Conservation (phyloP, 2,113 vertebrate species). For the Callorhinus ursinus region DNA sequence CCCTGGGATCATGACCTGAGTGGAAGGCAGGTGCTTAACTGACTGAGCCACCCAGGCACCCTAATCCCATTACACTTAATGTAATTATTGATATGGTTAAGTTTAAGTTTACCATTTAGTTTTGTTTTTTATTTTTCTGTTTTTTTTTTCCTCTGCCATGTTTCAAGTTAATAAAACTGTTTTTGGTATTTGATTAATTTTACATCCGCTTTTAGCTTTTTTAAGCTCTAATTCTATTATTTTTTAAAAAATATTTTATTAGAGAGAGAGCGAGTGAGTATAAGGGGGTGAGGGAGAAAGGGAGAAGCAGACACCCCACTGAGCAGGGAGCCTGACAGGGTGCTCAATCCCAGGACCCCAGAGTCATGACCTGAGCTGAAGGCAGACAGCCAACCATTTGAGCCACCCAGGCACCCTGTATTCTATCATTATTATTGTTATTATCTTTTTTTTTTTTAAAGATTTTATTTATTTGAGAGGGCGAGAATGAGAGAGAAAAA, state of each 20-base stretch:
- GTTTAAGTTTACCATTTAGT: background rate
- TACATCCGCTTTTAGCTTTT: background rate
- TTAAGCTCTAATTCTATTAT: background rate
- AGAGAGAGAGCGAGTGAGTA: background rate
- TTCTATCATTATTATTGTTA: background rate
- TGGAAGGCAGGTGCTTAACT: too few species aligned
- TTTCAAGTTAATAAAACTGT: background rate
- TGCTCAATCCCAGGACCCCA: too few species aligned
- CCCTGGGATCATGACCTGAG: background rate
- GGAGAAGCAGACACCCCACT: background rate
- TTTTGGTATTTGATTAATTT: conserved; percentile 3
- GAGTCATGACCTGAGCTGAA: background rate
- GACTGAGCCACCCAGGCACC: background rate
- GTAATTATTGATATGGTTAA: background rate
- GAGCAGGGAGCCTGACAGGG: background rate
- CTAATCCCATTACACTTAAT: background rate
- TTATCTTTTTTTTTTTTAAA: too few species aligned
- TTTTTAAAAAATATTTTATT: background rate
- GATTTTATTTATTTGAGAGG: too few species aligned
- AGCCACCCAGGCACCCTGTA: background rate
- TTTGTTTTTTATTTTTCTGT: background rate
- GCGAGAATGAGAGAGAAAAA: too few species aligned
- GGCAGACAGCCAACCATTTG: background rate
- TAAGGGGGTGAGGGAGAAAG: background rate
- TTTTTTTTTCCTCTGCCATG: background rate